Evolutionary conservation across 2,113 vertebrate genomes (phyloP).

Genomic region (Xiphias gladius): DNA sequence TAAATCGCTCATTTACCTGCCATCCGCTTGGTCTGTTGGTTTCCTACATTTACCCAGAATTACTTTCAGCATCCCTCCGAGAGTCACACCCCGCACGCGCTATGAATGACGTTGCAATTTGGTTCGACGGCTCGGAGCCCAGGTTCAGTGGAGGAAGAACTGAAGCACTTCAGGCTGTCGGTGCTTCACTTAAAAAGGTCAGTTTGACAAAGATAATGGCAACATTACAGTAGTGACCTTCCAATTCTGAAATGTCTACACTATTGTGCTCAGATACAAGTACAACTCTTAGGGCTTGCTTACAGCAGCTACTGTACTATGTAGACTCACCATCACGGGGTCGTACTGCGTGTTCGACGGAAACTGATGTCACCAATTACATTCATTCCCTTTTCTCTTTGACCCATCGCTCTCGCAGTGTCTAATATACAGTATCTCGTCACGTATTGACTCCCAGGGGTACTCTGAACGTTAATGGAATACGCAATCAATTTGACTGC

Average conservation of each 20-base stretch:
- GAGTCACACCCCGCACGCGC: background rate
- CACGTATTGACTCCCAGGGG: background rate
- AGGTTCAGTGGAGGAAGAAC: background rate
- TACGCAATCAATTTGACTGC: background rate
- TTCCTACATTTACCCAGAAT: slow-evolving; percentile 1
- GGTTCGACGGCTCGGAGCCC: background rate
- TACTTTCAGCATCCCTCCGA: background rate
- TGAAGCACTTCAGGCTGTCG: slow-evolving; percentile 17
- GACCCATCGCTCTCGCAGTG: background rate
- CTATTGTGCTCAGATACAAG: background rate
- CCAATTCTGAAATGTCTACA: slow-evolving; percentile 13
- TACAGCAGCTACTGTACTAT: background rate
- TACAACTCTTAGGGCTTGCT: background rate
- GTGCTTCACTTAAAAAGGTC: slow-evolving; percentile 8
- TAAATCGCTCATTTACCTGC: slow-evolving; percentile 1
- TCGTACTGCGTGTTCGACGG: background rate
- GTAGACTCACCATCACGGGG: background rate
- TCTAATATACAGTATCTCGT: background rate
- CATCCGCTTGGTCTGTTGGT: background rate
- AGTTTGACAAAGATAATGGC: slow-evolving; percentile 22
- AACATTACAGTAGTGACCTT: slow-evolving; percentile 3
- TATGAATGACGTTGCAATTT: too few species aligned
- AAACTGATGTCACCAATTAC: background rate
- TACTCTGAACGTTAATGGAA: background rate
- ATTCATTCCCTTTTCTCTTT: background rate